Conservation (phyloP, 2,113 vertebrate genomes). For the Hystrix brachyura region DNA sequence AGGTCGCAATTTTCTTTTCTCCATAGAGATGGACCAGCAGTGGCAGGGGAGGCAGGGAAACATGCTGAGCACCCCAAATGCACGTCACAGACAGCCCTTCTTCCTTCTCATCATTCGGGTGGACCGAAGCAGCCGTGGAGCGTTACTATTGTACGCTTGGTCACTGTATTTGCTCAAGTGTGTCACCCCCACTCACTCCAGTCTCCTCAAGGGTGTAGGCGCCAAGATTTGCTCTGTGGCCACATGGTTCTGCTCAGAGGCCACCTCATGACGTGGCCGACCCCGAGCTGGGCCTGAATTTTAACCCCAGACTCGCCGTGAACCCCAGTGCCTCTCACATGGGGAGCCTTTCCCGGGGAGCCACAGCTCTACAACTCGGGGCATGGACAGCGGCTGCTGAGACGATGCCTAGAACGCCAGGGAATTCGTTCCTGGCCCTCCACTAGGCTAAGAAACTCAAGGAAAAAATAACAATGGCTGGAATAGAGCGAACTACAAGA, state of each 20-base stretch:
- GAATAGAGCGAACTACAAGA: background rate
- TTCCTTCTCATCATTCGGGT: background rate
- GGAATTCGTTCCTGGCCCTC: background rate
- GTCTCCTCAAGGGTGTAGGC: background rate
- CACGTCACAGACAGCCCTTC: background rate
- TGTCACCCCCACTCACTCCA: background rate
- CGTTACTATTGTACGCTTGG: accelerated
- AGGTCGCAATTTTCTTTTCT: background rate
- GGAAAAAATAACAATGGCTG: background rate
- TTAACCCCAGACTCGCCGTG: background rate
- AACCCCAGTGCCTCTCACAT: background rate
- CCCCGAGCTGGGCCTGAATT: background rate
- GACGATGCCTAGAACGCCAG: background rate
- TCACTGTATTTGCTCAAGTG: background rate
- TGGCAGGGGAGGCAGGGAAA: accelerated
- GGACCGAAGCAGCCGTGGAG: too few species aligned
- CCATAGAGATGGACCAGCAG: background rate
- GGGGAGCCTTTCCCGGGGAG: background rate
- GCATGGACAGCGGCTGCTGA: background rate
- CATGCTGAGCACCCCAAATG: background rate
- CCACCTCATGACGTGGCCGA: accelerated
- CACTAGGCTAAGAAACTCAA: background rate
- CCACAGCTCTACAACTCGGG: background rate
- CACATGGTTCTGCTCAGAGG: background rate
- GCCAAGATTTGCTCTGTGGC: background rate